Base-by-base conservation (phyloP, 2,888 invertebrate genomes). In the Tenthredo distinguenda region DNA sequence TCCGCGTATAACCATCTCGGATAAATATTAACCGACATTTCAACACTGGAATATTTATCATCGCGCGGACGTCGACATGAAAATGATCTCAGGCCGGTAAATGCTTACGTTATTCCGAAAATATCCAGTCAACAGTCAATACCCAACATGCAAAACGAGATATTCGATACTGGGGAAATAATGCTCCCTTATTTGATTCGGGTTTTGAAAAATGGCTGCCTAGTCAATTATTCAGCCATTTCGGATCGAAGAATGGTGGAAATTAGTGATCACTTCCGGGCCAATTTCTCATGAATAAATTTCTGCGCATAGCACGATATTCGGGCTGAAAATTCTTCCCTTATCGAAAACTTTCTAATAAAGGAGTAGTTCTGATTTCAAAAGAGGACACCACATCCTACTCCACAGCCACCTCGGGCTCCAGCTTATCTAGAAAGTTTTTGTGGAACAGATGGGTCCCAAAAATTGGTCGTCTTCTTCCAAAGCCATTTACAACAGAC, bases 371-470 rank as follows among this genome's bases (percentile, higher is more conserved):
- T 31, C 7, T 50, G 31, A 50, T n/a, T 62, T 31, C n/a, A 31
- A 34, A 34, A 37, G 21, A 40, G 31, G 37, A 62, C 37, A 62
- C 31, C 62, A 26, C 81, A 15, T 37, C 26, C 62, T 62, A 2
- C 6, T 68, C 31, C 1, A 62, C 47, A 31, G 58, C 9, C 81
- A 26, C 37, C 37, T 62, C 81, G 26, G 1, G 37, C 40, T 12
- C 37, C 3, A 37, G 34, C 37, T 81, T 62, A 81, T 81, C 62
- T 81, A 26, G 58, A 81, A 50, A 81, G 62, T 81, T 81, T 62
- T 62, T 58, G 21, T 10, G 26, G 34, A 62, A 37, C 81, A 81
- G 21, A 81, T 62, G 81, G 21, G 21, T 34, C 62, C 81, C 26
- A 40, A 40, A 34, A 81, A 62, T 77, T 50, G 21, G 77, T 77